phyloP scores from a whole-genome alignment of 2,113 vertebrate genomes.

The Columba janthina region DNA sequence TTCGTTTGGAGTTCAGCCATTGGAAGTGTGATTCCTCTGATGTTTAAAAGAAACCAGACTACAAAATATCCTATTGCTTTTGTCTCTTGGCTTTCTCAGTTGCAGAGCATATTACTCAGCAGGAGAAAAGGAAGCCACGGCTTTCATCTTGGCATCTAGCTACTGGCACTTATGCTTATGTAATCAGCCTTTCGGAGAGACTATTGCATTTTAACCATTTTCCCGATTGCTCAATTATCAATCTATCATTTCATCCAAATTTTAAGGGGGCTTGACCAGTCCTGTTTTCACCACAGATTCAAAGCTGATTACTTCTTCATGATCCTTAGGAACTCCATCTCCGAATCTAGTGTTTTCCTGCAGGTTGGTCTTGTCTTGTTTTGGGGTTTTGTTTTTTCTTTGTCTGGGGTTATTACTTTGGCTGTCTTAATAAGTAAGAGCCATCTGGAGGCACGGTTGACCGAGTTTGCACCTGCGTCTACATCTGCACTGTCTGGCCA shows the following conservation, averaged over 20 bases:
- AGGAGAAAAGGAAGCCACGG: conserved; percentile 30
- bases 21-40: background rate
- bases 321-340: conserved; percentile 19
- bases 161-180: conserved; percentile 1
- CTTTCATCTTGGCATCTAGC: conserved; percentile 47
- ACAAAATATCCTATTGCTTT: conserved; percentile 3
- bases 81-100: background rate
- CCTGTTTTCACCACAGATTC: conserved; percentile 12
- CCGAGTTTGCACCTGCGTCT: conserved; percentile 66
- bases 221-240: conserved; percentile 9
- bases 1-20: background rate
- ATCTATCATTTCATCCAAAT: conserved; percentile 21
- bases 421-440: conserved; percentile 66
- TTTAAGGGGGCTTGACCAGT: background rate
- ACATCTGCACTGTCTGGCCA: conserved; percentile 62
- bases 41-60: background rate
- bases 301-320: conserved; percentile 8
- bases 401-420: conserved; percentile 63
- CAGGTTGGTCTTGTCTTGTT: background rate
- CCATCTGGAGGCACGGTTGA: conserved; percentile 65
- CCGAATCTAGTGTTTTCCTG: conserved; percentile 24
- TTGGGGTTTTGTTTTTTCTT: background rate
- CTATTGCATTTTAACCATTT: conserved; percentile 17
- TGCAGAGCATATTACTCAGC: background rate
- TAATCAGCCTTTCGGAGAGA: conserved; percentile 12